phyloP scores from a whole-genome alignment of 2,797 vertebrate species.

The Sitta carolinensis region DNA sequence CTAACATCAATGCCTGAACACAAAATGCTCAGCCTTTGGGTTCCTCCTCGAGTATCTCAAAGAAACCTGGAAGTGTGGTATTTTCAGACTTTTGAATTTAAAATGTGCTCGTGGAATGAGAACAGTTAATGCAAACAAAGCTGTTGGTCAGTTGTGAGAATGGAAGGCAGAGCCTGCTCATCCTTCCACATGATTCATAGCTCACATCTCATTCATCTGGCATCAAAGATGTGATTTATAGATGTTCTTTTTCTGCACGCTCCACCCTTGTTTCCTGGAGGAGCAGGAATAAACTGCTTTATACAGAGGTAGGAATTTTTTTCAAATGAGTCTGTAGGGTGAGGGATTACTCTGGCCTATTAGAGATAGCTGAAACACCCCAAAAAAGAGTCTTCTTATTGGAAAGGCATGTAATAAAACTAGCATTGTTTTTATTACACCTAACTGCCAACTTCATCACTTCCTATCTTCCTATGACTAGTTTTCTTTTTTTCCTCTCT shows the following conservation, averaged over 20 bases:
- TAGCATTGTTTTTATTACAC: background rate
- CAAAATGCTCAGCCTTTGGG: background rate
- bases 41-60: background rate
- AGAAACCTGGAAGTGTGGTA: background rate
- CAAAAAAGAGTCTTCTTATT: background rate
- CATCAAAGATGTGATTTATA: slow-evolving; percentile 38
- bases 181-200: background rate
- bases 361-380: background rate
- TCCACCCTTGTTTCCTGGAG: slow-evolving; percentile 43
- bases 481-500: background rate
- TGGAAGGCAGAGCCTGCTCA: slow-evolving; percentile 12
- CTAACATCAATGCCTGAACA: background rate
- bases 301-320: background rate
- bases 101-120: background rate
- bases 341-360: background rate
- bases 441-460: background rate
- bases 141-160: slow-evolving; percentile 8
- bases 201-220: slow-evolving; percentile 16
- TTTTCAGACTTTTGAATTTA: background rate
- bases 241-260: background rate
- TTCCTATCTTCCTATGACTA: background rate
- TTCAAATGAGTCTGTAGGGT: background rate
- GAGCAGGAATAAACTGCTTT: slow-evolving; percentile 16
- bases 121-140: background rate
- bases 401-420: background rate